Conservation (phyloP, 2,113 vertebrate species). For the Lophius piscatorius region DNA sequence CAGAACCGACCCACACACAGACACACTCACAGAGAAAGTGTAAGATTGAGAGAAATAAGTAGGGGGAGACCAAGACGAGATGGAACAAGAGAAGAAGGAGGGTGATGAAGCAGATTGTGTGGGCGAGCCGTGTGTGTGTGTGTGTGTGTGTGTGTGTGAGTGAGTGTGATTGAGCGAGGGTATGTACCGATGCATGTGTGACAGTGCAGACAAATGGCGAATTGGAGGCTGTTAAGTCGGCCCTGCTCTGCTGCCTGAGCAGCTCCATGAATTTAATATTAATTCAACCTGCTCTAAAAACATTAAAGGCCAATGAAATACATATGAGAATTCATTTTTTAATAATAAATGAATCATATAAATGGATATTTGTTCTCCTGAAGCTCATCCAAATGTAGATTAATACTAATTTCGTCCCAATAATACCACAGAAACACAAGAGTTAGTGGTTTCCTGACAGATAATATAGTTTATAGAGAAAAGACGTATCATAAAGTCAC, state of each 20-base stretch:
- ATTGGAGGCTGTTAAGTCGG: slow-evolving; percentile 47
- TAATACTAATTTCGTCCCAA: not conserved
- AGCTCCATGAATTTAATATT: slow-evolving; percentile 17
- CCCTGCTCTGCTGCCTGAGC: slow-evolving; percentile 34
- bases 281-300: slow-evolving; percentile 30
- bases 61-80: slow-evolving; percentile 36
- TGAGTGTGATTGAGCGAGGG: slow-evolving; percentile 43
- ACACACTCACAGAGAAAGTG: slow-evolving; percentile 10
- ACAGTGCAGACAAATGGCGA: slow-evolving; percentile 44
- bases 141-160: not conserved
- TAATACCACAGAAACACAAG: not conserved
- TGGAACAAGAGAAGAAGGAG: slow-evolving; percentile 27
- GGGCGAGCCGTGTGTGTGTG: slow-evolving; percentile 19
- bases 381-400: not conserved
- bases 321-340: slow-evolving; percentile 2
- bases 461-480: not conserved
- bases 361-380: slow-evolving; percentile 15
- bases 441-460: not conserved
- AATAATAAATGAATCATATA: too few species aligned
- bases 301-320: slow-evolving; percentile 19
- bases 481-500: not conserved
- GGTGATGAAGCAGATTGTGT: slow-evolving; percentile 37
- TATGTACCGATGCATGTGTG: slow-evolving; percentile 39
- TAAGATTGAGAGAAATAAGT: slow-evolving; percentile 18
- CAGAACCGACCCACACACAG: slow-evolving; percentile 31